phyloP scores from a whole-genome alignment of 2,888 invertebrate genomes.

The Hylaea fasciaria region DNA sequence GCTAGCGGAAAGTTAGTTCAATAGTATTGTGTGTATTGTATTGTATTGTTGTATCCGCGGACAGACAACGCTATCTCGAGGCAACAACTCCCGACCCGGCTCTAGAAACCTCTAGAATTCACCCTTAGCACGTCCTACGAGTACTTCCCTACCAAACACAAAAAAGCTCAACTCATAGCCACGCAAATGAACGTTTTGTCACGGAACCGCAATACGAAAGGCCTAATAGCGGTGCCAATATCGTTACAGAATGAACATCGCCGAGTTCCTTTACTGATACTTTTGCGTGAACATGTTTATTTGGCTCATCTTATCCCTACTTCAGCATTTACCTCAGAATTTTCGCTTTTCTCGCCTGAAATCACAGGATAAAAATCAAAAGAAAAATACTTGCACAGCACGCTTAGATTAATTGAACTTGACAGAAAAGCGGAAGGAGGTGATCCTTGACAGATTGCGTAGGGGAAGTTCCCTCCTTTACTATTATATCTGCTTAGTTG shows the following conservation, averaged over 20 bases:
- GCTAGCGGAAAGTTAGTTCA: conserved; percentile 70
- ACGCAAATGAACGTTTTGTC: conserved; percentile 41
- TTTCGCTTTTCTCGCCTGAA: conserved; percentile 15
- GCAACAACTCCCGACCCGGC: conserved; percentile 42
- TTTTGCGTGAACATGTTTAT: conserved; percentile 36
- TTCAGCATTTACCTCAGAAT: conserved; percentile 11
- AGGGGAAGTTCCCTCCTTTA: conserved; percentile 39
- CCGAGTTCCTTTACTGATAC: conserved; percentile 33
- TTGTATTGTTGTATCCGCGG: no score
- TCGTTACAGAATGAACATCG: conserved; percentile 36
- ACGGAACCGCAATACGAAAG: conserved; percentile 46
- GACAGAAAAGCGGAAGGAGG: conserved; percentile 42
- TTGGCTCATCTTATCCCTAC: conserved; percentile 30
- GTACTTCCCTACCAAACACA: conserved; percentile 53
- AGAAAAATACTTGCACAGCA: conserved; percentile 33
- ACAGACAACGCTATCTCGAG: conserved; percentile 48
- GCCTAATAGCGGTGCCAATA: conserved; percentile 45
- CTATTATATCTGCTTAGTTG: conserved; percentile 31
- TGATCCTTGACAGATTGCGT: conserved; percentile 44
- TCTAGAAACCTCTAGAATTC: conserved; percentile 50
- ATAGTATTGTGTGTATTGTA: no score
- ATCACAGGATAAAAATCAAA: conserved; percentile 30
- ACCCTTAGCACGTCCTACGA: conserved; percentile 50
- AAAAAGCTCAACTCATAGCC: conserved; percentile 38
- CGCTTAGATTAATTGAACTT: conserved; percentile 43